A percentile compares a stretch with the other conserved stretches of the same genome.
Evolutionary conservation across 2,888 invertebrate genomes (phyloP).

Genomic region (Pristionchus japonicus): DNA sequence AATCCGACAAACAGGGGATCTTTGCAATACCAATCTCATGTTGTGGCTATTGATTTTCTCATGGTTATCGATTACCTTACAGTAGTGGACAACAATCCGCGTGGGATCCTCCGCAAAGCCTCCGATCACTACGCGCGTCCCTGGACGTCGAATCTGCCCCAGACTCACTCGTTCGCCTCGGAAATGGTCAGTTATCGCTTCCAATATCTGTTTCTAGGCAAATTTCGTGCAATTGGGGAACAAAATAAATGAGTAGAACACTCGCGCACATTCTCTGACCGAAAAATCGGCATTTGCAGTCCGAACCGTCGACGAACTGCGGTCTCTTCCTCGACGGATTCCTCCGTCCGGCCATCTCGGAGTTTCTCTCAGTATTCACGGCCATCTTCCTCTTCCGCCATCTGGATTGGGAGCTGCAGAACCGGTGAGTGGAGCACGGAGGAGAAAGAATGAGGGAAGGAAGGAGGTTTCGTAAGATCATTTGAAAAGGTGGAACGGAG

Average conservation of each 20-base stretch:
- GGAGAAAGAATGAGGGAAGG: background rate
- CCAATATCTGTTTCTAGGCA: no score
- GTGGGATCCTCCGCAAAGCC: slow-evolving; percentile 43
- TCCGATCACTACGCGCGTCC: slow-evolving; percentile 42
- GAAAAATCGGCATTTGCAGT: no score
- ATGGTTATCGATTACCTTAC: background rate
- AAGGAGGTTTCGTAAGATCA: no score
- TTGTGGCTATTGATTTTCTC: background rate
- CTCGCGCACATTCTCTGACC: no score
- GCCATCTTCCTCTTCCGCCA: slow-evolving; percentile 43
- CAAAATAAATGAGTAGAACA: no score
- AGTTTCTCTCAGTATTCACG: slow-evolving; percentile 36
- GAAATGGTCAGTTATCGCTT: background rate
- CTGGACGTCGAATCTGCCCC: slow-evolving; percentile 29
- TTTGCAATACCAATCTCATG: background rate
- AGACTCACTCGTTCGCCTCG: slow-evolving; percentile 43
- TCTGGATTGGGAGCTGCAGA: slow-evolving; percentile 8
- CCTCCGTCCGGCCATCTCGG: slow-evolving; percentile 44
- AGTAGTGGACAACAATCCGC: slow-evolving; percentile 15
- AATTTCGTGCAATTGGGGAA: no score
- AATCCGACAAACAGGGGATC: no score
- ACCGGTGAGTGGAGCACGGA: background rate
- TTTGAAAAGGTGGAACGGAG: background rate
- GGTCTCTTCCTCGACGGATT: slow-evolving; percentile 48
- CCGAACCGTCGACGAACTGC: slow-evolving; percentile 31